These are phyloP conservation scores for Palythoa heliodiscus DNA, from an alignment of 92 coral and sea anemone species.

Conservation along the genomic window DNA sequence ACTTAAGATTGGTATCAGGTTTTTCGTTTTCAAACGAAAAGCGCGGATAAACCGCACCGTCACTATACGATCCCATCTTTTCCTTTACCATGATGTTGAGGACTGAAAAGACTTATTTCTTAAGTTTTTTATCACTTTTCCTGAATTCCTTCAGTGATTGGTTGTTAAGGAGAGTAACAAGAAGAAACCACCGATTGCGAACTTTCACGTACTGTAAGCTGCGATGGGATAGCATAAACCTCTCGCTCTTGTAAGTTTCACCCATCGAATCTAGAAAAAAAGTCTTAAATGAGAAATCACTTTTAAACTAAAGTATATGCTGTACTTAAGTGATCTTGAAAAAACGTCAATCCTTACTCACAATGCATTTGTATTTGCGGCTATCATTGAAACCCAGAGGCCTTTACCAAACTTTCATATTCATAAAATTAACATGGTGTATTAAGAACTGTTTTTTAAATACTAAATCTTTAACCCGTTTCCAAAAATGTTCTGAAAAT, in stretches of 20 bases:
- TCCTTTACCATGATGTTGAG: conserved; percentile 46
- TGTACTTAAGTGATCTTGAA: too few species aligned
- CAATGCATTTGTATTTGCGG: too few species aligned
- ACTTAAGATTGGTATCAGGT: neutral
- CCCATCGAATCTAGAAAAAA: neutral
- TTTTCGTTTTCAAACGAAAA: neutral
- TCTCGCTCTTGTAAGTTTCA: neutral
- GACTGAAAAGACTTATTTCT: conserved; percentile 55
- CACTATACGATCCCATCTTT: neutral
- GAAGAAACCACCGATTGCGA: conserved; percentile 75
- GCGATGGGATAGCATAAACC: neutral
- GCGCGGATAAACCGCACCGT: neutral
- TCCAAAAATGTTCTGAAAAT: too few species aligned
- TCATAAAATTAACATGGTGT: too few species aligned
- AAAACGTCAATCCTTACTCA: too few species aligned
- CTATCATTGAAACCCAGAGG: too few species aligned
- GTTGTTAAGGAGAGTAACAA: conserved; percentile 65
- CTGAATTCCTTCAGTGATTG: conserved; percentile 63
- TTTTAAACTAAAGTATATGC: too few species aligned
- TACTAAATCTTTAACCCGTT: too few species aligned
- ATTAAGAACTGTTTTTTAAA: too few species aligned
- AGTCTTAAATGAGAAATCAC: neutral
- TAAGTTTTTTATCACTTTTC: conserved; percentile 42
- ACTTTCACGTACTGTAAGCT: conserved; percentile 8
- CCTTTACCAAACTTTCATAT: too few species aligned